Base-by-base conservation (phyloP, 2,888 invertebrate species). In the Lycaena phlaeas region DNA sequence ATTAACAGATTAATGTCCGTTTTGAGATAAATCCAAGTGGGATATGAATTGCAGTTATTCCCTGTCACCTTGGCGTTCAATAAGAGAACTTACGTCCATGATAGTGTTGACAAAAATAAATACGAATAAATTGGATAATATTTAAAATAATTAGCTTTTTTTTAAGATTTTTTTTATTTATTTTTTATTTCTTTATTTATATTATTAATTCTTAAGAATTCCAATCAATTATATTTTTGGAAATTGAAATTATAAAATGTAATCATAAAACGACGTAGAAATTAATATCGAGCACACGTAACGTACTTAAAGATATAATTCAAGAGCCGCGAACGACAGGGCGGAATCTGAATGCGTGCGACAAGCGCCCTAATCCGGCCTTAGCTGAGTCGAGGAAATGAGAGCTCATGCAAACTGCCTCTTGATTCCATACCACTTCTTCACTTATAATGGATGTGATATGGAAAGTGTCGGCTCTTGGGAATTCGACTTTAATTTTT, bases 321-420 rank as follows among this genome's bases (percentile, higher is more conserved):
- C 55, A 61, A 60, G 57, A 54, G 17, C 26, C 45, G 59, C 44
- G 50, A 48, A 53, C 52, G 52, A 52, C 44, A 50, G 54, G 51
- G 53, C 48, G 50, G 59, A 59, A 65, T 64, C 57, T 61, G 59
- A 60, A 69, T 63, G 68, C 68, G 71, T 73, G 61, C 61, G 62
- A 65, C 61, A 64, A 67, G 63, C 57, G 52, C 52, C 61, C 63
- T 77, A 73, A 76, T 75, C 76, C 70, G 56, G 59, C 55, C 66
- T 73, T 68, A 69, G 71, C 72, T 65, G 73, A 70, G 64, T 66
- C 63, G 53, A 63, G 61, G 60, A 67, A 72, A 68, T 60, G 62
- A 52, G 61, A 57, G 56, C 62, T 63, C 64, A 58, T 61, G 64
- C 57, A 63, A 61, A 64, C 57, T 57, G 61, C 55, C 59, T 61